These are phyloP conservation scores for Pediacus dermestoides DNA, from an alignment of 2,888 invertebrate species.

Conservation along the genomic window DNA sequence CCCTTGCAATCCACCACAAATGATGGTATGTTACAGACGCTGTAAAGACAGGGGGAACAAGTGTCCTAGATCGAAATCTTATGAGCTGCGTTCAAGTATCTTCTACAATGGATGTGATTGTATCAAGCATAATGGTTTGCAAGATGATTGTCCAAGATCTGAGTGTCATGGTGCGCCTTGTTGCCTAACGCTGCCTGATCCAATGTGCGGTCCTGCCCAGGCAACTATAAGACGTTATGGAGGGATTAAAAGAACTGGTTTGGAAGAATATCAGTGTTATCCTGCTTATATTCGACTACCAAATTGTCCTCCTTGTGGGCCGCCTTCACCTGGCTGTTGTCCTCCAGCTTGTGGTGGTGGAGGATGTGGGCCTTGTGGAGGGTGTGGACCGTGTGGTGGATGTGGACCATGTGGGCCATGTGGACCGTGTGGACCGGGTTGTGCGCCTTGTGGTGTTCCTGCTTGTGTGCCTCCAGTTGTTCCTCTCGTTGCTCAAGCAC, in stretches of 20 bases:
- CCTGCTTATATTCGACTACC: constrained; percentile 38
- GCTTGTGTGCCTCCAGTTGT: constrained; percentile 35
- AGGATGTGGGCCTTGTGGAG: constrained; percentile 26
- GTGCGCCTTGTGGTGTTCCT: constrained; percentile 41
- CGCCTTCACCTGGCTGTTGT: constrained; percentile 20
- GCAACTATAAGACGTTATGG: constrained; percentile 43
- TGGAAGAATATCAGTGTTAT: constrained; percentile 43
- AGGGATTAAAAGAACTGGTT: constrained; percentile 23
- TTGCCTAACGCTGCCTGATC: constrained; percentile 49
- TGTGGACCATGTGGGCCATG: constrained; percentile 30
- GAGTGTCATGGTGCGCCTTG: constrained; percentile 52
- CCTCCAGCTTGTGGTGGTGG: constrained; percentile 24
- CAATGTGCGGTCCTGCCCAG: constrained; percentile 50
- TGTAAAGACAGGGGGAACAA: constrained; percentile 43
- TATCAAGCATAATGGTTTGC: constrained; percentile 57
- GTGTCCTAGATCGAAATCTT: constrained; percentile 50
- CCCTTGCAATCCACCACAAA: constrained; percentile 56
- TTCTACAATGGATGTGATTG: constrained; percentile 58
- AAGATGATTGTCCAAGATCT: constrained; percentile 56
- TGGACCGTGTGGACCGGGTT: constrained; percentile 26
- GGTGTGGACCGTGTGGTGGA: constrained; percentile 25
- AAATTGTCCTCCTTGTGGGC: constrained; percentile 27
- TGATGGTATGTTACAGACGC: constrained; percentile 54
- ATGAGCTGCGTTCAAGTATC: constrained; percentile 54
- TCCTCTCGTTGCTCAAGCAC: constrained; percentile 36